Percentiles rank a stretch among this genome's conserved stretches.
These are phyloP conservation scores for Empidonax alnorum DNA, from an alignment of 2,113 vertebrate genomes.

Conservation along the genomic window DNA sequence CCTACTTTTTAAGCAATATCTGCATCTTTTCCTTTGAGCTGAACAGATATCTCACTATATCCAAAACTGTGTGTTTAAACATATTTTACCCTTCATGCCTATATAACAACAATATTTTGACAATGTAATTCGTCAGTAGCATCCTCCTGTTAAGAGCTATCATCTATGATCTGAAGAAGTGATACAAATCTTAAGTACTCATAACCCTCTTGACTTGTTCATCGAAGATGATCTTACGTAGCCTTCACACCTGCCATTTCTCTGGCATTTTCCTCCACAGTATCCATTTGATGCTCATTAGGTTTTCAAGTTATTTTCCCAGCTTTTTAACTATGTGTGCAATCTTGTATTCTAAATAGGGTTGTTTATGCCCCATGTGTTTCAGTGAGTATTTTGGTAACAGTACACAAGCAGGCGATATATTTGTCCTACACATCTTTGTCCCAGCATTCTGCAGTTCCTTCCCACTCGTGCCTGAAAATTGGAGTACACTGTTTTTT, in stretches of 20 bases:
- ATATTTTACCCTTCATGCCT: constrained; percentile 74
- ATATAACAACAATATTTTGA: constrained; percentile 73
- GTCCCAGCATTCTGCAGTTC: constrained; percentile 71
- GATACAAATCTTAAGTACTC: constrained; percentile 70
- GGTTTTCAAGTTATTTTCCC: constrained; percentile 67
- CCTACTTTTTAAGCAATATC: constrained; percentile 56
- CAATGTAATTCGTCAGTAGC: constrained; percentile 72
- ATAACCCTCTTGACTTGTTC: constrained; percentile 61
- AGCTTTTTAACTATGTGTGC: constrained; percentile 68
- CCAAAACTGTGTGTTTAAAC: constrained; percentile 72
- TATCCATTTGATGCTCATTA: constrained; percentile 66
- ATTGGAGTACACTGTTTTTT: constrained; percentile 62
- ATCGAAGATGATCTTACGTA: constrained; percentile 50
- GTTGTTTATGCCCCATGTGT: constrained; percentile 71
- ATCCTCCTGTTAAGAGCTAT: constrained; percentile 70
- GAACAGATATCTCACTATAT: constrained; percentile 68
- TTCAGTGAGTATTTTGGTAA: constrained; percentile 72
- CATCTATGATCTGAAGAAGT: constrained; percentile 69
- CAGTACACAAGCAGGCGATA: constrained; percentile 72
- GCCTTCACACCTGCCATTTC: constrained; percentile 63
- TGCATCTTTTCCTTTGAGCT: constrained; percentile 62
- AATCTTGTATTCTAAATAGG: constrained; percentile 71
- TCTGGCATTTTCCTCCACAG: constrained; percentile 60
- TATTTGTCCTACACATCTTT: constrained; percentile 74
- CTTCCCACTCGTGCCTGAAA: constrained; percentile 70